These are phyloP conservation scores for Sabatieria punctata DNA, from an alignment of 2,888 invertebrate species.

Conservation along the genomic window DNA sequence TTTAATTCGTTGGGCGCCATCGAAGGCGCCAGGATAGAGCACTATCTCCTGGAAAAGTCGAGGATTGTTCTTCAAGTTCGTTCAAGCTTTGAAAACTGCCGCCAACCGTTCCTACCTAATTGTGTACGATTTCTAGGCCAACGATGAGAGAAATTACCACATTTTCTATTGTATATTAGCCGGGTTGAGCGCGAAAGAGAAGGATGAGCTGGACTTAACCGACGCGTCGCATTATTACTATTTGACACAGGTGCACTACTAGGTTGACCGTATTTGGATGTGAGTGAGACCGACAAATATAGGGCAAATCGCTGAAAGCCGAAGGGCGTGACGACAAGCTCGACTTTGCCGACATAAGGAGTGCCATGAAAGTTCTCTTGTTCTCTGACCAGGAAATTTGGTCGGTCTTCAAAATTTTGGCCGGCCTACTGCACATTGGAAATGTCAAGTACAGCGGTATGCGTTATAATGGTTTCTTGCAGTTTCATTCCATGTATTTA, in stretches of 20 bases:
- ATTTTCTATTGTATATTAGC: conserved; percentile 86
- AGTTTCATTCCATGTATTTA: too few species aligned
- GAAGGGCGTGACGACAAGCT: conserved; percentile 89
- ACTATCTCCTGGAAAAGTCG: conserved; percentile 92
- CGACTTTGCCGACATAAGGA: conserved; percentile 88
- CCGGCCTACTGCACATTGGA: conserved; percentile 82
- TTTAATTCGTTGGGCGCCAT: conserved; percentile 86
- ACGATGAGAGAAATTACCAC: conserved; percentile 94
- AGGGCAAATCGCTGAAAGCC: conserved; percentile 75
- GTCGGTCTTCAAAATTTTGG: conserved; percentile 82
- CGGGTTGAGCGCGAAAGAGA: conserved; percentile 75
- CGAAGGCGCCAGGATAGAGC: conserved; percentile 96
- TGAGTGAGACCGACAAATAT: conserved; percentile 29
- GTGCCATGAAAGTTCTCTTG: conserved; percentile 47
- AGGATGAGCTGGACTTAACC: conserved; percentile 66
- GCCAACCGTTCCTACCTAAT: conserved; percentile 6
- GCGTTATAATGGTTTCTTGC: too few species aligned
- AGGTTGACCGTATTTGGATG: too few species aligned
- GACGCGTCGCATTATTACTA: conserved; percentile 78
- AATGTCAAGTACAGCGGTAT: conserved; percentile 84
- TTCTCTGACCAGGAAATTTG: conserved; percentile 59
- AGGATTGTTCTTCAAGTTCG: conserved; percentile 82
- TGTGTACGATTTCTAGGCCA: conserved; percentile 41
- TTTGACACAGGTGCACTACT: conserved; percentile 70
- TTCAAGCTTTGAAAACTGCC: too few species aligned